Conservation (phyloP, 1,140 invertebrate species). For the Pogonomyrmex californicus region DNA sequence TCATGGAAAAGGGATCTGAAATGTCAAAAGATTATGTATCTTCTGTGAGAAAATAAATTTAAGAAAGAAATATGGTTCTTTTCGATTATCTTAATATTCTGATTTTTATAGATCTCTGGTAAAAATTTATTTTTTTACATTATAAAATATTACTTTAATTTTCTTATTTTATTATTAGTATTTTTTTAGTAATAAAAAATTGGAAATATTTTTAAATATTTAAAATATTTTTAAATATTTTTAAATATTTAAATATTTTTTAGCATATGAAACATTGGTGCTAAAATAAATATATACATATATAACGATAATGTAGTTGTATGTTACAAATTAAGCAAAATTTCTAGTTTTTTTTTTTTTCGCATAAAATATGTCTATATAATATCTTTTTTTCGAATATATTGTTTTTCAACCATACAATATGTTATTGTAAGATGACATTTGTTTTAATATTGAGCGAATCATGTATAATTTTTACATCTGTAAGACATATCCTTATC, state of each 20-base stretch:
- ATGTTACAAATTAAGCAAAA: too few species aligned
- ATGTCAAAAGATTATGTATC: neutral
- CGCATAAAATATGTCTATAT: too few species aligned
- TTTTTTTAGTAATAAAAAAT: neutral
- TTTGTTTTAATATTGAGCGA: neutral
- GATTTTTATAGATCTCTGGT: neutral
- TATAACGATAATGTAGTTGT: neutral
- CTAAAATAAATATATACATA: neutral
- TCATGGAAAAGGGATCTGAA: neutral
- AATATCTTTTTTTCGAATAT: too few species aligned
- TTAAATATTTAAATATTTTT: too few species aligned
- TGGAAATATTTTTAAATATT: too few species aligned
- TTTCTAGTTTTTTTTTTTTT: too few species aligned
- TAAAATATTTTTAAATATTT: too few species aligned
- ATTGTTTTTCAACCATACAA: too few species aligned
- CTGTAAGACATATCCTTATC: neutral
- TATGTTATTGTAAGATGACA: too few species aligned
- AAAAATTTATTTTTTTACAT: neutral
- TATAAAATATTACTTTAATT: neutral
- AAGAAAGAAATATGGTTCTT: neutral
- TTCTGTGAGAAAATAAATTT: constrained; percentile 14
- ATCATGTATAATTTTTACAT: neutral
- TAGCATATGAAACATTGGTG: too few species aligned
- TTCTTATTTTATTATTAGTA: neutral
- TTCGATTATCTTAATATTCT: neutral